Conservation (phyloP, 2,888 invertebrate genomes). For the Andrena minutula region DNA sequence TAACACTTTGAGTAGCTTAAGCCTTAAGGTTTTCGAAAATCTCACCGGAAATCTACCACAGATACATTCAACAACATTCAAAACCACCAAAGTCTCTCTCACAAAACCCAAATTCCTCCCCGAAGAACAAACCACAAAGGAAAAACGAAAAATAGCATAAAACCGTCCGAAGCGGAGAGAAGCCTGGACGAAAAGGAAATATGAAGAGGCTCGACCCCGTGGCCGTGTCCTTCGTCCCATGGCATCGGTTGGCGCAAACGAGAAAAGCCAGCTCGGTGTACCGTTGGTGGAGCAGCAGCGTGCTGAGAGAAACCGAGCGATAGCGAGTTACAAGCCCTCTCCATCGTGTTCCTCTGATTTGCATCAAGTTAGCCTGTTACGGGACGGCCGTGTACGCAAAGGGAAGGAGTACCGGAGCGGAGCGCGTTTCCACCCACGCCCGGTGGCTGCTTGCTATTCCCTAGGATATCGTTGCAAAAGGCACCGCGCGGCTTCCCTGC, state of each 20-base stretch:
- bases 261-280: conserved; percentile 20
- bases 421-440: conserved; percentile 69
- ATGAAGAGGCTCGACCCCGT: neutral
- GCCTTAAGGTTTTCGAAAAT: too few relatives aligned
- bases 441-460: conserved; percentile 49
- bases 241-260: neutral
- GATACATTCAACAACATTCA: too few relatives aligned
- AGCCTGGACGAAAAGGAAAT: neutral
- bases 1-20: too few relatives aligned
- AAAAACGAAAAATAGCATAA: too few relatives aligned
- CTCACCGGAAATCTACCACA: too few relatives aligned
- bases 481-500: conserved; percentile 71
- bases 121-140: too few relatives aligned
- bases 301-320: conserved; percentile 39
- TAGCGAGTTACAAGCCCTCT: conserved; percentile 57
- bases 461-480: conserved; percentile 74
- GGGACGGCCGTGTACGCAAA: conserved; percentile 37
- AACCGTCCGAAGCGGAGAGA: neutral
- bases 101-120: too few relatives aligned
- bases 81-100: too few relatives aligned
- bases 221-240: neutral
- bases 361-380: conserved; percentile 63
- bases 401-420: conserved; percentile 36
- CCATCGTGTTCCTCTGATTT: conserved; percentile 60
- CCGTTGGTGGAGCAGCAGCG: conserved; percentile 39